Base-by-base conservation (phyloP, 2,113 vertebrate genomes). In the Henicopernis longicauda region DNA sequence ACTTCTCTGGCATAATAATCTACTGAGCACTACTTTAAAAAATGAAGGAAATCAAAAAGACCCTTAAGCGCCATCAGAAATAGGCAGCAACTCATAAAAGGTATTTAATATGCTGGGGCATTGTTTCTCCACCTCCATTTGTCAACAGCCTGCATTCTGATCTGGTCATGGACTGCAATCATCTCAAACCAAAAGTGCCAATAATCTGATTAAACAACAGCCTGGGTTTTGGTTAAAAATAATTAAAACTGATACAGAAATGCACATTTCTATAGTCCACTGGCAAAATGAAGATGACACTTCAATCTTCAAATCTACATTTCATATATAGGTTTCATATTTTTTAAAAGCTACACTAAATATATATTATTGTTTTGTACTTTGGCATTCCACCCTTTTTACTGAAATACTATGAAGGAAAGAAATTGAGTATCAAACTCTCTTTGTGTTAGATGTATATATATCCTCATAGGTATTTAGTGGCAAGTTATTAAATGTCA, bases 401-500 rank as follows among this genome's bases (percentile, higher is more conserved):
- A 78, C 25, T 79, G 49, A 94, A 97, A 89, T 47, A 42, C 17
- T 10, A 40, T 16, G 71, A 74, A 55, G 26, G 17, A 88, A 84
- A 97, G n/a, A 85, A 93, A 69, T 5, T 18, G 29, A 71, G 7
- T 23, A 63, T 69, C 47, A 82, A 90, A 73, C 38, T 76, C 52
- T 69, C 38, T 67, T 77, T 49, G 16, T 85, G n/a, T 6, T 36
- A 82, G 76, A 92, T 70, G 10, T 16, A 22, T 18, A 59, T 81
- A 78, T 90, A 92, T 93, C 58, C 87, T 96, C 84, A 54, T 1
- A 69, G 73, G 71, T 63, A 92, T 94, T 96, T 96, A 96, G 81
- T 66, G 45, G 42, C 52, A 90, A 92, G 72, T 95, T 96, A 97
- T 93, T 97, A 95, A 86, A 96, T 93, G 92, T 95, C 96, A 97